Percentiles rank a stretch among this genome's conserved stretches.
Evolutionary conservation across 2,113 vertebrate species (phyloP).

Genomic region (Labrus mixtus): DNA sequence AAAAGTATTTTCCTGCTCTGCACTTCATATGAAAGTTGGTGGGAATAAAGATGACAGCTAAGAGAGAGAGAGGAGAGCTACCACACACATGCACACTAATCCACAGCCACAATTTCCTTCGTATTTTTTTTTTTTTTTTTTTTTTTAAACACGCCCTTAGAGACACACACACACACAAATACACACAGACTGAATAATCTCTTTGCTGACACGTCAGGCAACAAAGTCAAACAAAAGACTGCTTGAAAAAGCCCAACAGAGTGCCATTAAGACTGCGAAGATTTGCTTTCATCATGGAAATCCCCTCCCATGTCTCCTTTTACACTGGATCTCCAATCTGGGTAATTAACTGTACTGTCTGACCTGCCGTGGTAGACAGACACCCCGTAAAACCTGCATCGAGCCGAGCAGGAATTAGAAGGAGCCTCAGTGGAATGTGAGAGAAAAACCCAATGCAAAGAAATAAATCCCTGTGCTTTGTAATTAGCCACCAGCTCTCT

Average conservation of each 20-base stretch:
- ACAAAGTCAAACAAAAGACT: slow-evolving; percentile 72
- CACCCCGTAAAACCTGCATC: slow-evolving; percentile 48
- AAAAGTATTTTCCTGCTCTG: slow-evolving; percentile 4
- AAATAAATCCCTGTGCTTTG: slow-evolving; percentile 72
- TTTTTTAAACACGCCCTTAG: slow-evolving; percentile 1
- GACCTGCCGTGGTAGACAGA: slow-evolving; percentile 55
- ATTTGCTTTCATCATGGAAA: slow-evolving; percentile 71
- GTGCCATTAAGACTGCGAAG: slow-evolving; percentile 49
- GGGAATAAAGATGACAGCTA: background rate
- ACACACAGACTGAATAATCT: slow-evolving; percentile 39
- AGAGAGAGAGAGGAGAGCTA: background rate
- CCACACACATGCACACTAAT: background rate
- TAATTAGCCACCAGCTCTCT: slow-evolving; percentile 71
- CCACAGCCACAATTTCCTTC: background rate
- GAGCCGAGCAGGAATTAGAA: slow-evolving; percentile 60
- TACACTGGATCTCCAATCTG: slow-evolving; percentile 58
- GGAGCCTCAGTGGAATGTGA: slow-evolving; percentile 27
- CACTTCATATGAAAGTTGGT: slow-evolving; percentile 1
- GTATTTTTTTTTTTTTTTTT: background rate
- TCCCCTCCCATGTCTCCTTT: slow-evolving; percentile 66
- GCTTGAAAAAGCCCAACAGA: slow-evolving; percentile 40
- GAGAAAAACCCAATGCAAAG: slow-evolving; percentile 62
- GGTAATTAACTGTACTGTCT: slow-evolving; percentile 72
- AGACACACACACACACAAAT: background rate
- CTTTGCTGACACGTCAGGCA: slow-evolving; percentile 43